phyloP scores from a whole-genome alignment of 2,888 invertebrate species.

The Diplolepis rosae region DNA sequence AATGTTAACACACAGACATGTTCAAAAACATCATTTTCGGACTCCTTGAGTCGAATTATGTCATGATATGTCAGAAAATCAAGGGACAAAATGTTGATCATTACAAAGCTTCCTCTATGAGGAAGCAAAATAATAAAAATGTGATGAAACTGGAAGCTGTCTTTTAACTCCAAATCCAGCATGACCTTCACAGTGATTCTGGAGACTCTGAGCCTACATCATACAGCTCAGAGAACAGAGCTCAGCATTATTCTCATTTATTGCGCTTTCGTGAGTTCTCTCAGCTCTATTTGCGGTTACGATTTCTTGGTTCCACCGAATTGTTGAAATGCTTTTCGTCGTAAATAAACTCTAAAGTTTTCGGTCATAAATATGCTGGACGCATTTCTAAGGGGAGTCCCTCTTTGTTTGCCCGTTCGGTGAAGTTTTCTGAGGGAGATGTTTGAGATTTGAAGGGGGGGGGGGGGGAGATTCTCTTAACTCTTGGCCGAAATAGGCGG shows the following conservation, averaged over 20 bases:
- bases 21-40: too few relatives aligned
- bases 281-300: constrained; percentile 48
- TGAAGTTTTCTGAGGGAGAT: constrained; percentile 22
- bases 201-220: background rate
- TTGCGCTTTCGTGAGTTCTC: constrained; percentile 1
- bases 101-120: too few relatives aligned
- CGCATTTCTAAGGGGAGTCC: constrained; percentile 55
- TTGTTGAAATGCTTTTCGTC: constrained; percentile 43
- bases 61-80: too few relatives aligned
- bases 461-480: constrained; percentile 55
- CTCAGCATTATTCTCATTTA: constrained; percentile 24
- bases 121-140: background rate
- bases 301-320: constrained; percentile 34
- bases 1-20: too few relatives aligned
- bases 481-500: constrained; percentile 60
- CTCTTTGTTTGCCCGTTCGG: constrained; percentile 56
- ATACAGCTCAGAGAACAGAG: background rate
- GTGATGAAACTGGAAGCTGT: background rate
- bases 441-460: too few relatives aligned
- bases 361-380: constrained; percentile 64
- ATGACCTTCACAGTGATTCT: background rate
- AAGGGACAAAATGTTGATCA: too few relatives aligned
- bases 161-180: background rate
- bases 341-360: constrained; percentile 55
- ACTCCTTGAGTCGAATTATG: too few relatives aligned